Percentiles rank a stretch among this genome's conserved stretches.
Evolutionary conservation across 2,113 vertebrate genomes (phyloP).

Genomic region (Trinectes maculatus): DNA sequence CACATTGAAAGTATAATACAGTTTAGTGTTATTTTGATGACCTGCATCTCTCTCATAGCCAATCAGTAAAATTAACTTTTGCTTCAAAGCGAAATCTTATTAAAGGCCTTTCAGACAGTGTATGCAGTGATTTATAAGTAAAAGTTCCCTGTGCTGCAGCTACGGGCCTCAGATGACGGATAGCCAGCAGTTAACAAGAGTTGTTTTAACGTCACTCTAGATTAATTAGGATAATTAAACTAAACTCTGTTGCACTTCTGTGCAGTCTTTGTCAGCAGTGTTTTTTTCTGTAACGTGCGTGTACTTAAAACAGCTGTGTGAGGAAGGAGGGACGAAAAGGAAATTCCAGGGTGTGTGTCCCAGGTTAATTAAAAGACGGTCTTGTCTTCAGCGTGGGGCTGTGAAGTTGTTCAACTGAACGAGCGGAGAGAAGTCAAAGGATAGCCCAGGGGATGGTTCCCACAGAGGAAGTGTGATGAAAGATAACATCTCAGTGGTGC

Average conservation of each 20-base stretch:
- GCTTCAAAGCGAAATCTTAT: too few species aligned
- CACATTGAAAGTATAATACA: too few species aligned
- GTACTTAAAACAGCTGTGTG: conserved; percentile 9
- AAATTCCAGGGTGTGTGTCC: conserved; percentile 32
- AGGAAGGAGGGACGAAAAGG: background rate
- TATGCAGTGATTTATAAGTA: background rate
- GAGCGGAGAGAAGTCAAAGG: conserved; percentile 47
- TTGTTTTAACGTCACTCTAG: background rate
- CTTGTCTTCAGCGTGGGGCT: conserved; percentile 53
- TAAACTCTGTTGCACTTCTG: background rate
- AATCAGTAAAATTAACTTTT: too few species aligned
- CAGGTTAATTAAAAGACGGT: conserved; percentile 75
- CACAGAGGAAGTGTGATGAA: conserved; percentile 44
- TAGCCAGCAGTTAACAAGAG: background rate
- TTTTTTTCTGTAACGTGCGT: conserved; percentile 6
- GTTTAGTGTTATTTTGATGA: too few species aligned
- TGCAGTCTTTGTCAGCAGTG: conserved; percentile 3
- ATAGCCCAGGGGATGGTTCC: conserved; percentile 41
- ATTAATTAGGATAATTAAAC: conserved; percentile 32
- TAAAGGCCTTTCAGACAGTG: too few species aligned
- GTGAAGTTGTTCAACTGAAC: conserved; percentile 62
- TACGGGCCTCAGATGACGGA: conserved; percentile 1
- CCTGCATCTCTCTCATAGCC: too few species aligned
- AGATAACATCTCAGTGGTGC: conserved; percentile 52
- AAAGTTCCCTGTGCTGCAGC: background rate